A percentile compares a stretch with the other conserved stretches of the same genome.
phyloP scores from a whole-genome alignment of 2,797 vertebrate genomes.

The Sarcophilus harrisii region DNA sequence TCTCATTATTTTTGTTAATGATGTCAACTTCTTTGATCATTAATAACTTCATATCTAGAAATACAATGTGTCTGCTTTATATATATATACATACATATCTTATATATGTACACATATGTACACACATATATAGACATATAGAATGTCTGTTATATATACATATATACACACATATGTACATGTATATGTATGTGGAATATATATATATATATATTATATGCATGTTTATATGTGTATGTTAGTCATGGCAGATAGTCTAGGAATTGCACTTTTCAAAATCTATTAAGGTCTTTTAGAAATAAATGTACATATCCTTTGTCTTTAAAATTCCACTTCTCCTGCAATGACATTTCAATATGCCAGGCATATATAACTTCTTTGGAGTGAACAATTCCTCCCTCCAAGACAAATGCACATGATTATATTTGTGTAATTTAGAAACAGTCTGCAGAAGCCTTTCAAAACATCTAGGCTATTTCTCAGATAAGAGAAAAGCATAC shows the following conservation, averaged over 20 bases:
- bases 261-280: neutral
- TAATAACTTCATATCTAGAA: neutral
- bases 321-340: neutral
- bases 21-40: neutral
- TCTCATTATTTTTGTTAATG: neutral
- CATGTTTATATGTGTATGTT: neutral
- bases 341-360: neutral
- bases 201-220: too few relatives aligned
- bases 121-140: neutral
- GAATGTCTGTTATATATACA: neutral
- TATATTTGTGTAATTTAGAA: neutral
- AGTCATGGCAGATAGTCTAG: neutral
- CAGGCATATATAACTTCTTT: neutral
- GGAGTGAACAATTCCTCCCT: neutral
- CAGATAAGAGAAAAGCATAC: neutral
- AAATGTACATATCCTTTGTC: neutral
- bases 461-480: neutral
- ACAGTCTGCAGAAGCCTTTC: neutral
- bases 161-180: fast-evolving
- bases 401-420: neutral
- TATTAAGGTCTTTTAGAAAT: neutral
- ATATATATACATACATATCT: neutral
- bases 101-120: too few relatives aligned
- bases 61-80: neutral
- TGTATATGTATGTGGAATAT: too few relatives aligned